Conservation (phyloP, 2,797 vertebrate species). For the Pseudochirops cupreus region DNA sequence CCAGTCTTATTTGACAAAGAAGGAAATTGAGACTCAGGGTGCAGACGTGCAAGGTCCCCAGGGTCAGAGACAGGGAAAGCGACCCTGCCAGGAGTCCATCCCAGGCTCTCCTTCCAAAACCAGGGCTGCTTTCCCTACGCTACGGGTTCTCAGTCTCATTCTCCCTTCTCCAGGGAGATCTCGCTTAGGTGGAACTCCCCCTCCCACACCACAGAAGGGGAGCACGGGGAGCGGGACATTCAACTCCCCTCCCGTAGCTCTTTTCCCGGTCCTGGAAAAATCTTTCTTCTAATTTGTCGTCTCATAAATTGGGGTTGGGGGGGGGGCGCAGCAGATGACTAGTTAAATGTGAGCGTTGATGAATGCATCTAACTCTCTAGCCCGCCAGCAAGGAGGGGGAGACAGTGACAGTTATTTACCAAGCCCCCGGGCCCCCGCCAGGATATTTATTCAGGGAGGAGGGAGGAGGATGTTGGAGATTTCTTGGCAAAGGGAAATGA, state of each 20-base stretch:
- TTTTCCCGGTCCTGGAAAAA: conserved; percentile 52
- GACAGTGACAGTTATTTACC: conserved; percentile 84
- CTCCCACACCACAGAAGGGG: neutral
- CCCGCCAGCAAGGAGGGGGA: conserved; percentile 78
- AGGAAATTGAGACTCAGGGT: neutral
- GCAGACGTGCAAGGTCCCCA: neutral
- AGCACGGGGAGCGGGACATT: neutral
- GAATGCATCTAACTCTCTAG: conserved; percentile 78
- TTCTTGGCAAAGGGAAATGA: conserved; percentile 67
- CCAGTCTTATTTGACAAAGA: neutral
- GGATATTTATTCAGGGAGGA: conserved; percentile 80
- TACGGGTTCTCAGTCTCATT: neutral
- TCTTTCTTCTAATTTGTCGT: conserved; percentile 80
- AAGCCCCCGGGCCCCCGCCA: conserved; percentile 80
- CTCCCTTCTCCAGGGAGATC: neutral
- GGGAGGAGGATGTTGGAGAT: neutral
- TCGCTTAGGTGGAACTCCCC: neutral
- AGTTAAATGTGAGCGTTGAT: conserved; percentile 82
- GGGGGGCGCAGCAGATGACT: conserved; percentile 66
- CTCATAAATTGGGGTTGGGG: conserved; percentile 72
- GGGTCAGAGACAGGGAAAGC: neutral
- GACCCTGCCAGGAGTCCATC: neutral
- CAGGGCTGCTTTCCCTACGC: neutral
- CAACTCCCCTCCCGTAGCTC: neutral
- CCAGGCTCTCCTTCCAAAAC: neutral